phyloP scores from a whole-genome alignment of 92 coral and sea anemone species.

The Micromussa lordhowensis region DNA sequence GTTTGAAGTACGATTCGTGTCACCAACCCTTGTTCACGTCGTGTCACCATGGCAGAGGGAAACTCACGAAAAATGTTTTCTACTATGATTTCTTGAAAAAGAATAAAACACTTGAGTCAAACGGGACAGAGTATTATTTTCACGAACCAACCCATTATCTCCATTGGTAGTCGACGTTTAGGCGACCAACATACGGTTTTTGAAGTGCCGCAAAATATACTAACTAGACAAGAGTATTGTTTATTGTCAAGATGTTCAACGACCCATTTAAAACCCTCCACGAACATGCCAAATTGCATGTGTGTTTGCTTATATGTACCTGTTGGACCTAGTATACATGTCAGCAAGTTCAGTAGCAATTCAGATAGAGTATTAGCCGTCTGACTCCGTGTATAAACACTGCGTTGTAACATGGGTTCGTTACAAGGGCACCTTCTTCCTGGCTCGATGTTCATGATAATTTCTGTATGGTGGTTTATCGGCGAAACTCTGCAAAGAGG shows the following conservation, averaged over 20 bases:
- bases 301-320: not conserved
- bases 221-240: not conserved
- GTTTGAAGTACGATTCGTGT: no score
- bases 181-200: no score
- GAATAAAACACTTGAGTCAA: no score
- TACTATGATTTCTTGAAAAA: no score
- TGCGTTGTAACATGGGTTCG: constrained; percentile 40
- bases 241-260: not conserved
- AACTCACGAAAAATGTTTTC: no score
- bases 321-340: not conserved
- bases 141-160: no score
- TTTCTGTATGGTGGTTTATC: constrained; percentile 58
- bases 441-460: constrained; percentile 37
- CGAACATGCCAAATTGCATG: not conserved
- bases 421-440: constrained; percentile 55
- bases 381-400: not conserved
- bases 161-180: no score
- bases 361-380: not conserved
- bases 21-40: no score
- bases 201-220: not conserved
- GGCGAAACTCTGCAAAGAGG: constrained; percentile 29
- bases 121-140: no score
- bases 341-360: not conserved
- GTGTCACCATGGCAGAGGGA: no score
- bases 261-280: not conserved